Evolutionary conservation across 1,140 invertebrate species (phyloP).

Genomic region (Polyergus mexicanus): DNA sequence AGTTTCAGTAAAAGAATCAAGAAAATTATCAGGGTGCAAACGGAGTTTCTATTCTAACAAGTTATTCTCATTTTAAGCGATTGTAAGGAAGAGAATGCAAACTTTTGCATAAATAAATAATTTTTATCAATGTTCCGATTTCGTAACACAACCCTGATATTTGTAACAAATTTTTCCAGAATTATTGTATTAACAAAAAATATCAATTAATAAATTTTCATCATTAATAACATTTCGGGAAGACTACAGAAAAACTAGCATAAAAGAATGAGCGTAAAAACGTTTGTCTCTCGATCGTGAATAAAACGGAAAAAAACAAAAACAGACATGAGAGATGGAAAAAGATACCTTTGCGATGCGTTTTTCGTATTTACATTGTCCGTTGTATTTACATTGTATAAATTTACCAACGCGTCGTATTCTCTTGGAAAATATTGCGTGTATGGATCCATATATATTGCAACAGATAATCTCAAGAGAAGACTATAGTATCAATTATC

Average conservation of each 20-base stretch:
- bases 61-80: background rate
- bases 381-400: conserved; percentile 61
- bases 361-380: conserved; percentile 57
- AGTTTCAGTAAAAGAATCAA: background rate
- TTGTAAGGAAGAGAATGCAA: too few relatives aligned
- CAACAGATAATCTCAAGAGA: background rate
- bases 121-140: too few relatives aligned
- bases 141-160: too few relatives aligned
- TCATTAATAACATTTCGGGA: too few relatives aligned
- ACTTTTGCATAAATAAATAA: too few relatives aligned
- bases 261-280: background rate
- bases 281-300: background rate
- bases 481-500: conserved; percentile 59
- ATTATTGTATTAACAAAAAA: too few relatives aligned
- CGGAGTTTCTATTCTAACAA: background rate
- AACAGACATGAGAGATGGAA: background rate
- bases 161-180: too few relatives aligned
- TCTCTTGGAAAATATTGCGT: conserved; percentile 3
- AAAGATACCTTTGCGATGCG: background rate
- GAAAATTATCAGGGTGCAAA: background rate
- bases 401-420: conserved; percentile 57
- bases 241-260: background rate
- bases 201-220: too few relatives aligned
- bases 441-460: background rate
- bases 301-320: background rate